These are phyloP conservation scores for Alouatta palliata DNA, from an alignment of 2,113 vertebrate genomes.

Conservation along the genomic window DNA sequence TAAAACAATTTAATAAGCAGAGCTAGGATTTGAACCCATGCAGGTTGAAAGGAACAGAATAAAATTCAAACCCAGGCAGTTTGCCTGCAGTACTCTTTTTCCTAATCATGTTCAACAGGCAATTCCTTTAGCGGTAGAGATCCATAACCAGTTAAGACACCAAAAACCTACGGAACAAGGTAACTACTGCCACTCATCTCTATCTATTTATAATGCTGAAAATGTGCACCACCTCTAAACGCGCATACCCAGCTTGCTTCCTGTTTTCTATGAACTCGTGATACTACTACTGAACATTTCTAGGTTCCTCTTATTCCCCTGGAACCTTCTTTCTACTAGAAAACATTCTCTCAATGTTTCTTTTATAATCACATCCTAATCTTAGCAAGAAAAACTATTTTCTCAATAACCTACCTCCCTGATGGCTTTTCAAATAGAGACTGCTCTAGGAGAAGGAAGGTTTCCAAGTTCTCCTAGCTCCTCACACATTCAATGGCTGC, in stretches of 20 bases:
- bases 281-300: neutral
- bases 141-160: neutral
- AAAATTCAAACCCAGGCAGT: neutral
- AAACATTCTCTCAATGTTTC: neutral
- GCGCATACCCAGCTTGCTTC: neutral
- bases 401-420: neutral
- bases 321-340: neutral
- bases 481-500: neutral
- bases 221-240: neutral
- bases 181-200: neutral
- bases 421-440: neutral
- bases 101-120: neutral
- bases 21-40: neutral
- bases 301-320: neutral
- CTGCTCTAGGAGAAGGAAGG: neutral
- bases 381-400: neutral
- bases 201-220: neutral
- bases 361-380: neutral
- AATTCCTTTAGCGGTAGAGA: neutral
- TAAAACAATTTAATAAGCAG: neutral
- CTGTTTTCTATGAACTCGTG: neutral
- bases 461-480: neutral
- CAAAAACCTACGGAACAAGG: neutral
- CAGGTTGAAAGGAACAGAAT: neutral
- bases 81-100: neutral